Conservation (phyloP, 1,140 invertebrate genomes). For the Penaeus indicus region DNA sequence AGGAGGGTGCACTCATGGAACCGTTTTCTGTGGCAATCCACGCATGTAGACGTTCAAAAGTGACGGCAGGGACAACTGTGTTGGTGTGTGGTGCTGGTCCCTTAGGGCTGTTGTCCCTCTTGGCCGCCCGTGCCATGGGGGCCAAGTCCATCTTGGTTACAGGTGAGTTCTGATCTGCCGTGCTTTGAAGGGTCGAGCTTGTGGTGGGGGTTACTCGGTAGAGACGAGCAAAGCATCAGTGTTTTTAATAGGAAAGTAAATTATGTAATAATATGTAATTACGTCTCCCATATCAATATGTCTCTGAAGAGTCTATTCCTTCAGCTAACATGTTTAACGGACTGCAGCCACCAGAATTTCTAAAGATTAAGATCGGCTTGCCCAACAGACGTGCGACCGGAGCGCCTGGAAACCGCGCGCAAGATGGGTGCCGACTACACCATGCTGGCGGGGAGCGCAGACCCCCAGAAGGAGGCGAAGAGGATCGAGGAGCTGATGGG, state of each 20-base stretch:
- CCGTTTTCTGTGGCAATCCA: slow-evolving; percentile 93
- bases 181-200: too few species aligned
- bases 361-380: too few species aligned
- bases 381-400: slow-evolving; percentile 81
- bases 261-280: too few species aligned
- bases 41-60: slow-evolving; percentile 84
- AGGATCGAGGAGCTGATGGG: slow-evolving; percentile 78
- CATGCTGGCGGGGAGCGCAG: slow-evolving; percentile 74
- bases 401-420: slow-evolving; percentile 85
- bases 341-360: too few species aligned
- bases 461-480: slow-evolving; percentile 73
- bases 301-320: too few species aligned
- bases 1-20: slow-evolving; percentile 94
- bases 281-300: too few species aligned
- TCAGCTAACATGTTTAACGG: too few species aligned
- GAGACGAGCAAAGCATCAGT: too few species aligned
- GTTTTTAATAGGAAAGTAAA: too few species aligned
- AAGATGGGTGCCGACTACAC: slow-evolving; percentile 84
- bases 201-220: too few species aligned
- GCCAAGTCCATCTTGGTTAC: slow-evolving; percentile 86
- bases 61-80: slow-evolving; percentile 81
- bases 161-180: slow-evolving; percentile 72
- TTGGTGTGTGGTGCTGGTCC: slow-evolving; percentile 94
- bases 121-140: slow-evolving; percentile 91
- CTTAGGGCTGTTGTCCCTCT: slow-evolving; percentile 87